These are phyloP conservation scores for Lamprotornis superbus DNA, from an alignment of 2,113 vertebrate genomes.

Conservation along the genomic window DNA sequence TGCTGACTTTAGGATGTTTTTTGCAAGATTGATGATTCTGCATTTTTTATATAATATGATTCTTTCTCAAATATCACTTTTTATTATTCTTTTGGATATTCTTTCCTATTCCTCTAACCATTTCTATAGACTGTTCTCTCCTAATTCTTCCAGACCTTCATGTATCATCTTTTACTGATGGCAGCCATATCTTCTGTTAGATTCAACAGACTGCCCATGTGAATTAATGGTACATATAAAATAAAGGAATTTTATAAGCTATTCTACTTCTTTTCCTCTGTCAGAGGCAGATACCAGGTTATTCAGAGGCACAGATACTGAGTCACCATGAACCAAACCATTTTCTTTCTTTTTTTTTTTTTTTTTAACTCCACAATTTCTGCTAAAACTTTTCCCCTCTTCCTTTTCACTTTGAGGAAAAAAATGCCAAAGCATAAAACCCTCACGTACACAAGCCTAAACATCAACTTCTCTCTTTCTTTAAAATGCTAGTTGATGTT, in stretches of 20 bases:
- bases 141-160: background rate
- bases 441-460: background rate
- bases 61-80: background rate
- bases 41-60: background rate
- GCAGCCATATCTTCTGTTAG: background rate
- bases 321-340: background rate
- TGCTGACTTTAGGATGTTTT: background rate
- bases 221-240: background rate
- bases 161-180: background rate
- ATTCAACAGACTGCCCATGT: background rate
- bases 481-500: background rate
- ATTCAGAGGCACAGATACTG: background rate
- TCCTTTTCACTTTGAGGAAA: background rate
- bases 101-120: background rate
- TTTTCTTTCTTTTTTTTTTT: background rate
- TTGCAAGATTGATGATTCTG: background rate
- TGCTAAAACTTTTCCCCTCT: rapidly evolving
- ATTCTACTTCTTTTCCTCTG: background rate
- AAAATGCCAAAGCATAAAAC: background rate
- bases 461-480: background rate
- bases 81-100: background rate
- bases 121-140: background rate
- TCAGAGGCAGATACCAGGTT: background rate
- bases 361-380: background rate
- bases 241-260: background rate